Conservation (phyloP, 2,888 invertebrate species). For the Gymnoscelis rufifasciata region DNA sequence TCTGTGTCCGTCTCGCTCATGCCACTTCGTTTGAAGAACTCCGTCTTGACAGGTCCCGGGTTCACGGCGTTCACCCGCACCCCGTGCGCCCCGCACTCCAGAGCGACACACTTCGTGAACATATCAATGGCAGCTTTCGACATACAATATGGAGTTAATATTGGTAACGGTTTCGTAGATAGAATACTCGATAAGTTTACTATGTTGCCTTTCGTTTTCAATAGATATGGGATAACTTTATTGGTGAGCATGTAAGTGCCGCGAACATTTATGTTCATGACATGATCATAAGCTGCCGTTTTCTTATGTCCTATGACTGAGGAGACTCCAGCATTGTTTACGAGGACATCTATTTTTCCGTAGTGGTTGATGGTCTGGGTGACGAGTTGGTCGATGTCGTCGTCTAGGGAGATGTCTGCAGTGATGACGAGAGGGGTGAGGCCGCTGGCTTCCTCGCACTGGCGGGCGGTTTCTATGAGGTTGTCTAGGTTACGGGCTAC, state of each 20-base stretch:
- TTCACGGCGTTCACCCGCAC: slow-evolving; percentile 61
- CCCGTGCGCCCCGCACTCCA: slow-evolving; percentile 49
- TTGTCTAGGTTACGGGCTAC: slow-evolving; percentile 56
- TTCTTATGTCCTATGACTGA: slow-evolving; percentile 38
- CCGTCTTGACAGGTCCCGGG: slow-evolving; percentile 58
- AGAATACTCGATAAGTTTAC: slow-evolving; percentile 58
- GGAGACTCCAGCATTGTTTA: slow-evolving; percentile 60
- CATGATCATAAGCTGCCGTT: slow-evolving; percentile 45
- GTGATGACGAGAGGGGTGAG: slow-evolving; percentile 44
- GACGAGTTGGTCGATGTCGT: slow-evolving; percentile 47
- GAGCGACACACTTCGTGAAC: slow-evolving; percentile 59
- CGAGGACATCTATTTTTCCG: slow-evolving; percentile 50
- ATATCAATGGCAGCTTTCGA: slow-evolving; percentile 63
- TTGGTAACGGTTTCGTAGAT: slow-evolving; percentile 43
- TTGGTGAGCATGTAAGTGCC: slow-evolving; percentile 52
- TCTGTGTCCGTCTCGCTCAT: slow-evolving; percentile 42
- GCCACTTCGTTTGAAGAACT: slow-evolving; percentile 51
- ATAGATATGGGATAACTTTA: slow-evolving; percentile 45
- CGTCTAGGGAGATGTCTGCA: slow-evolving; percentile 53
- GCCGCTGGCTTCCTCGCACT: slow-evolving; percentile 47
- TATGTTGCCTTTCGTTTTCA: slow-evolving; percentile 53
- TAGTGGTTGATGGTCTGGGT: slow-evolving; percentile 45
- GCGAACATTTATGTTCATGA: slow-evolving; percentile 56
- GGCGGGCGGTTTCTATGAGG: slow-evolving; percentile 42
- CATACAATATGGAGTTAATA: slow-evolving; percentile 56